These are phyloP conservation scores for Stomatorhinus walkeri DNA, from an alignment of 2,797 vertebrate genomes.

Conservation along the genomic window DNA sequence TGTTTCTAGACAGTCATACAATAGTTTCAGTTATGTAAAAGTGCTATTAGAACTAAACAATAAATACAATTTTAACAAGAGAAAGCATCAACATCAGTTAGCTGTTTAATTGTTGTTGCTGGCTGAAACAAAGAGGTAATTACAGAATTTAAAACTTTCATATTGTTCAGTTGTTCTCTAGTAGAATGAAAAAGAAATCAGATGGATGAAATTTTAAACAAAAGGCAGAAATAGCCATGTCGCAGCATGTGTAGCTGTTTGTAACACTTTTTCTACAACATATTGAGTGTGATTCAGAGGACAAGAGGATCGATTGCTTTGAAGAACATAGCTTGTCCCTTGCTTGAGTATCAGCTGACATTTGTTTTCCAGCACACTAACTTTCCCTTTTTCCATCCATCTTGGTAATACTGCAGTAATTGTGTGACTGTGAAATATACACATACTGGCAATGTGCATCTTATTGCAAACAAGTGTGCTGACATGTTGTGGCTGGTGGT, in stretches of 20 bases:
- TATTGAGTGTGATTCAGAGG: slow-evolving; percentile 23
- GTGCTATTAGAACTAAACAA: not conserved
- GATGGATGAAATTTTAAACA: not conserved
- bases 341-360: slow-evolving; percentile 55
- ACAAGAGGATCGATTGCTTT: slow-evolving; percentile 31
- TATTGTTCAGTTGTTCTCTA: not conserved
- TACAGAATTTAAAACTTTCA: slow-evolving; percentile 4
- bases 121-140: not conserved
- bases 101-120: not conserved
- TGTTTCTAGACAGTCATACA: slow-evolving; percentile 1
- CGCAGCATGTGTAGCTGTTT: slow-evolving; percentile 17
- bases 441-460: slow-evolving; percentile 52
- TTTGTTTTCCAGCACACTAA: slow-evolving; percentile 47
- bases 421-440: slow-evolving; percentile 31
- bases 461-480: slow-evolving; percentile 43
- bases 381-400: slow-evolving; percentile 42
- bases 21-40: slow-evolving; percentile 3
- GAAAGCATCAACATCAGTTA: slow-evolving; percentile 9
- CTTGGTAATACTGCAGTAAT: slow-evolving; percentile 46
- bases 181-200: not conserved
- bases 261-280: slow-evolving; percentile 19
- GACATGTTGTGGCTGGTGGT: slow-evolving; percentile 24
- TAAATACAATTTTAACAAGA: not conserved
- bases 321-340: slow-evolving; percentile 37
- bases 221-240: slow-evolving; percentile 7